Evolutionary conservation across 2,797 vertebrate species (phyloP).

Genomic region (Centroberyx gerrardi): DNA sequence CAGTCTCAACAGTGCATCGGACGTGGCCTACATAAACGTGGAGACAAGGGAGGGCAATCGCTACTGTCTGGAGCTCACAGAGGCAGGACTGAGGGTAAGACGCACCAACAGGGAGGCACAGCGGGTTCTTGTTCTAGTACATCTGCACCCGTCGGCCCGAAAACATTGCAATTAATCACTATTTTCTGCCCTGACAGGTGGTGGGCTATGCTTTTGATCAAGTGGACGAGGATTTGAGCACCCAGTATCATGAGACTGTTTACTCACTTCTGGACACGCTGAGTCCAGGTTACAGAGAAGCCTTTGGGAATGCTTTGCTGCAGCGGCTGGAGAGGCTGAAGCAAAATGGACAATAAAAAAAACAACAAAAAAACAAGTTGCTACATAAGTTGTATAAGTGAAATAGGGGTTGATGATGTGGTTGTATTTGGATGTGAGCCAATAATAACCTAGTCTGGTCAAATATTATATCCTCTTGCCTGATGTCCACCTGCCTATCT

Average conservation of each 20-base stretch:
- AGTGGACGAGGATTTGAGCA: constrained; percentile 90
- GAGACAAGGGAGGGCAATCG: constrained; percentile 93
- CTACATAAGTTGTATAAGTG: constrained; percentile 17
- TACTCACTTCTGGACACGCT: constrained; percentile 97
- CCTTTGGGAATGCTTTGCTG: constrained; percentile 96
- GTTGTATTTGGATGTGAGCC: constrained; percentile 47
- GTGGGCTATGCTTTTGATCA: constrained; percentile 94
- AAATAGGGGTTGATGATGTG: constrained; percentile 37
- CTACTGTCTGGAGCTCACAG: constrained; percentile 96
- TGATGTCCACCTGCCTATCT: constrained; percentile 48
- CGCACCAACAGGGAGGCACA: background rate
- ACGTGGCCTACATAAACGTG: constrained; percentile 96
- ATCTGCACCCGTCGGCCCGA: background rate
- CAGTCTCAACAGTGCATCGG: constrained; percentile 88
- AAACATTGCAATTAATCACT: constrained; percentile 1
- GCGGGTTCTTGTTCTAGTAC: background rate
- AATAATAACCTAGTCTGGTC: constrained; percentile 46
- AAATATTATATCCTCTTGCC: constrained; percentile 47
- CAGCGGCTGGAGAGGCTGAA: constrained; percentile 94
- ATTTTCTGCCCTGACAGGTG: constrained; percentile 84
- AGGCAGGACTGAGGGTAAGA: constrained; percentile 95
- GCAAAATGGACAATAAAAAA: constrained; percentile 87
- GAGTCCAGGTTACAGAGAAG: constrained; percentile 97
- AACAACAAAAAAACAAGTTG: constrained; percentile 78
- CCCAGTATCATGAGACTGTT: constrained; percentile 95